A percentile compares a stretch with the other conserved stretches of the same genome.
phyloP scores from a whole-genome alignment of 1,140 invertebrate genomes.

The Euwallacea similis region DNA sequence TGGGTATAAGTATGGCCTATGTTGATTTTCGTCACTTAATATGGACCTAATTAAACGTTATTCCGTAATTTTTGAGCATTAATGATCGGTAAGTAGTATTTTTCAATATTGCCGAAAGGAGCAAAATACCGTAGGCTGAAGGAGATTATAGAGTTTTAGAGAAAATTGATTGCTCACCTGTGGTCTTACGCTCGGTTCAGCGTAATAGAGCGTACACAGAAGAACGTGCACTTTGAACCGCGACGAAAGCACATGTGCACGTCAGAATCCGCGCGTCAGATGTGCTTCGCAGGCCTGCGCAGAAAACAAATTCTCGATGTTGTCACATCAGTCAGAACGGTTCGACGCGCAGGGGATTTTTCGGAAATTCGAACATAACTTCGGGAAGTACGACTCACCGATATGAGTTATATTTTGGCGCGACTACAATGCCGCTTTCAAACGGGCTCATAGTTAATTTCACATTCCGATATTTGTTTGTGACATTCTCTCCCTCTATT shows the following conservation, averaged over 20 bases:
- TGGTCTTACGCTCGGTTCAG: conserved; percentile 3
- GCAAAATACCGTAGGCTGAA: too few relatives aligned
- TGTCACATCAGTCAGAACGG: conserved; percentile 12
- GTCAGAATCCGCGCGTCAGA: conserved; percentile 18
- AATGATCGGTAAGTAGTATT: too few relatives aligned
- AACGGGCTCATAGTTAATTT: not conserved
- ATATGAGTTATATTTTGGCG: conserved; percentile 20
- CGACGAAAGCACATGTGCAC: conserved; percentile 30
- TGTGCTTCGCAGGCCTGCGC: conserved; percentile 20
- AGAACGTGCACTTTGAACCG: conserved; percentile 13
- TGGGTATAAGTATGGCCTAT: too few relatives aligned
- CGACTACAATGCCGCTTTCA: not conserved
- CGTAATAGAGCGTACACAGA: not conserved
- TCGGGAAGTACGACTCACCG: conserved; percentile 10
- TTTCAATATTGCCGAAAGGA: too few relatives aligned
- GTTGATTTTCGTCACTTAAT: too few relatives aligned
- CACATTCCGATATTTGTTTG: not conserved
- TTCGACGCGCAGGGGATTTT: conserved; percentile 15
- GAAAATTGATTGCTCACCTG: conserved; percentile 7
- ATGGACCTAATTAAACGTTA: too few relatives aligned
- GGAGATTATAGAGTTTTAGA: too few relatives aligned
- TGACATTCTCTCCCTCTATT: not conserved
- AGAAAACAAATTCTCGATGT: conserved; percentile 14
- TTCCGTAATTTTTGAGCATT: too few relatives aligned
- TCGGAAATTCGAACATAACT: conserved; percentile 15